Evolutionary conservation across 2,113 vertebrate species (phyloP), one percentile per base, ranked within the genome.

Genomic region (Regulus satrapa): DNA sequence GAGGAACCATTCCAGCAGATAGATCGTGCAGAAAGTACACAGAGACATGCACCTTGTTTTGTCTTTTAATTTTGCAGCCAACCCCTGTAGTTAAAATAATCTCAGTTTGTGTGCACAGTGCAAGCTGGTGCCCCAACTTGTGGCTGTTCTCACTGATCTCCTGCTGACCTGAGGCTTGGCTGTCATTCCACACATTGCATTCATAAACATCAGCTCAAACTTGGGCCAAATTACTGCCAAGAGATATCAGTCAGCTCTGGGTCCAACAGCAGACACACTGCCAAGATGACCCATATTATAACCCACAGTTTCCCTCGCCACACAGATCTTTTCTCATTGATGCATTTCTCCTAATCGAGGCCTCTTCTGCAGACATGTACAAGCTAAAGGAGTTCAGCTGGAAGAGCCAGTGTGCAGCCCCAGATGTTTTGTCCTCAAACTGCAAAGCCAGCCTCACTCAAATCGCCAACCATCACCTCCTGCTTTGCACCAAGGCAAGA

Each of bases 401-500:
- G 43, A 91, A 81, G 4, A 83, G 56, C 16, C 2, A 0, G 23
- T 1, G 3, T 18, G 24, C 51, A 51, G 59, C 29, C 92, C 83
- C 76, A 89, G n/a, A 18, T 40, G 29, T 43, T 61, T 67, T 51
- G 76, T 69, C 43, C 25, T 88, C 66, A 36, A 75, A 61, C 9
- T 59, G 68, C 67, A 91, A 91, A 77, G 51, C 40, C 78, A 48
- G 36, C 24, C 36, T 72, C 68, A 21, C 5, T 36, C 9, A 2
- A 5, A 10, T 1, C 17, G 51, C 48, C 74, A 16, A 55, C 15
- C 7, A 0, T 61, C 80, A 49, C n/a, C 3, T 0, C 19, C 19
- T 34, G 18, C 59, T 86, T 66, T 62, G 55, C 46, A 80, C 24
- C 48, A 64, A 1, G 52, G 61, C 58, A 62, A 51, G 36, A 56